Evolutionary conservation across 2,888 invertebrate species (phyloP).

Genomic region (Eupithecia exiguata): DNA sequence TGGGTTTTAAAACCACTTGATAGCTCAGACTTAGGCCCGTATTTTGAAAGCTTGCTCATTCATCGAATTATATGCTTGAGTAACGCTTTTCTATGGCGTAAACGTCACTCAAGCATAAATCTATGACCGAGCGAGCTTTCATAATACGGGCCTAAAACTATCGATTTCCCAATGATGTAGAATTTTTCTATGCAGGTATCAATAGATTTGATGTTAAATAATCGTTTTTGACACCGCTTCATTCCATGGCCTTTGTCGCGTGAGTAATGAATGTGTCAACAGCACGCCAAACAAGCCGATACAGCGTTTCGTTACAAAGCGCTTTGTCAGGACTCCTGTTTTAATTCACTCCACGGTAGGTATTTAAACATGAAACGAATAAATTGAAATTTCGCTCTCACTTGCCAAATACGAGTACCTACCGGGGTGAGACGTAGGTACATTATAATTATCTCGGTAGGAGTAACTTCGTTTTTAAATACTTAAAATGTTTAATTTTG

Average conservation of each 20-base stretch:
- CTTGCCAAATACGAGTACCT: slow-evolving; percentile 39
- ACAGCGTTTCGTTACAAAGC: slow-evolving; percentile 41
- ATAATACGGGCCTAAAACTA: no score
- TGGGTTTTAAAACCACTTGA: not conserved
- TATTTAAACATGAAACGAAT: slow-evolving; percentile 28
- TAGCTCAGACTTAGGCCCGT: not conserved
- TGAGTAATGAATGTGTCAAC: slow-evolving; percentile 58
- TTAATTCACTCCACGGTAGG: slow-evolving; percentile 37
- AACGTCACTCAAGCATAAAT: no score
- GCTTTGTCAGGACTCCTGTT: slow-evolving; percentile 36
- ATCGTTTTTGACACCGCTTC: slow-evolving; percentile 22
- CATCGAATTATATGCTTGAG: no score
- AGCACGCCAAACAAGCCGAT: slow-evolving; percentile 47
- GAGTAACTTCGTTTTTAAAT: slow-evolving; percentile 50
- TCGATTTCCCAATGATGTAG: no score
- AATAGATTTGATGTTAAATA: not conserved
- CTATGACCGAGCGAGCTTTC: no score
- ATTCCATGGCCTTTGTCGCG: slow-evolving; percentile 40
- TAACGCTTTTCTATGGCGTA: no score
- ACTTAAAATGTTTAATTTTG: slow-evolving; percentile 52
- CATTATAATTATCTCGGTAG: slow-evolving; percentile 58
- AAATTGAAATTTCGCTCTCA: slow-evolving; percentile 38
- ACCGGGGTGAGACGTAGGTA: no score
- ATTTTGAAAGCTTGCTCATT: no score
- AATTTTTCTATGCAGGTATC: not conserved